phyloP scores from a whole-genome alignment of 2,113 vertebrate genomes.

The Amphilophus citrinellus region DNA sequence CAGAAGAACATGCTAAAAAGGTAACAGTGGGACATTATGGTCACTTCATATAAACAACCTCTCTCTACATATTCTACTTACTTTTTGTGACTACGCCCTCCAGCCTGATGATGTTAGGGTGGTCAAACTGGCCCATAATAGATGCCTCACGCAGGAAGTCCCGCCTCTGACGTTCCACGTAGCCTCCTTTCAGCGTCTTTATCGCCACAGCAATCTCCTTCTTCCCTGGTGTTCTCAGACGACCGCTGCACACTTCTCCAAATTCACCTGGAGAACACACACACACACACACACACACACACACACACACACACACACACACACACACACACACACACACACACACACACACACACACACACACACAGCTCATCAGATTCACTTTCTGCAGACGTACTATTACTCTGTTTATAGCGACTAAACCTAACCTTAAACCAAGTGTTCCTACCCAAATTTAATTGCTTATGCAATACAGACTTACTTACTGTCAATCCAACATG shows the following conservation, averaged over 20 bases:
- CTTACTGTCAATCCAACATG: neutral
- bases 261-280: constrained; percentile 87
- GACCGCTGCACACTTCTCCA: constrained; percentile 95
- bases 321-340: constrained; percentile 27
- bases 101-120: constrained; percentile 94
- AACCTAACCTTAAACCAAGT: neutral
- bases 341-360: constrained; percentile 22
- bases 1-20: neutral
- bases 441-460: neutral
- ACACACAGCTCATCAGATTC: neutral
- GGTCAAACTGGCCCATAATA: constrained; percentile 97
- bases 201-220: constrained; percentile 96
- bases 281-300: constrained; percentile 4
- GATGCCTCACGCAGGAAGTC: constrained; percentile 95
- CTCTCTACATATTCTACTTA: constrained; percentile 76
- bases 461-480: neutral
- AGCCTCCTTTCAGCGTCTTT: constrained; percentile 94
- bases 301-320: constrained; percentile 30
- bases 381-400: neutral
- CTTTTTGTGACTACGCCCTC: constrained; percentile 97
- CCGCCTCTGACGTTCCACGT: constrained; percentile 91
- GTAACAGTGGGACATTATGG: neutral
- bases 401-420: neutral
- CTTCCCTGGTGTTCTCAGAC: constrained; percentile 92
- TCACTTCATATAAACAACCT: neutral